Evolutionary conservation across 2,797 vertebrate genomes (phyloP), one percentile per base, ranked within the genome.

Genomic region (Sebastes jordani): DNA sequence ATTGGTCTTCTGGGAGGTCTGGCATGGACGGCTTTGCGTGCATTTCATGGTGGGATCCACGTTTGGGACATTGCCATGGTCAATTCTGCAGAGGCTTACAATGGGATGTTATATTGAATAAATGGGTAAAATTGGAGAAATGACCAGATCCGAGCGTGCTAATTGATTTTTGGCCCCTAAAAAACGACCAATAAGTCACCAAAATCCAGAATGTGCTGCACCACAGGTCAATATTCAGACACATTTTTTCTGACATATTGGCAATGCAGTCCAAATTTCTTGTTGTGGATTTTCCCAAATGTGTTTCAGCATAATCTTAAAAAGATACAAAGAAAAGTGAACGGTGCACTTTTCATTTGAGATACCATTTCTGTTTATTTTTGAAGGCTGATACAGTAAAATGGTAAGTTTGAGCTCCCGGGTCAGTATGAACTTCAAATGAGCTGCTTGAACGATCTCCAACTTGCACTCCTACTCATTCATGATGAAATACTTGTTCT

Each of bases 1-100:
- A 87, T 74, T 65, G 85, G 84, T 91, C 85, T 93, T 86, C 91
- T 90, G 91, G 93, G 93, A 92, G 93, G 92, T 94, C 92, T 89
- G 86, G 78, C 85, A 71, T 74, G 49, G 66, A 81, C 49, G 22
- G 69, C 69, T 75, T 67, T 82, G 60, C 66, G 63, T 61, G 42
- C 46, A 71, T 78, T 84, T 88, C 38, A 73, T 55, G 56, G 71
- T 60, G 27, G 42, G 58, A 71, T 82, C 65, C 69, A 30, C 79
- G 60, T 86, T 88, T 84, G 83, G 82, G 60, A 72, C 67, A 36
- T 62, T 65, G 71, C 72, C 81, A 78, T 29, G 29, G 73, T 81
- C 73, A 71, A 25, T 78, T 54, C 63, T 56, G 10, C 69, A 75
- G 46, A 67, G 42, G 18, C 49, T 65, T 49, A 64, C 22, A 68